A percentile compares a stretch with the other conserved stretches of the same genome.
phyloP scores from a whole-genome alignment of 2,888 invertebrate genomes.

The Pseudolycoriella hygida region DNA sequence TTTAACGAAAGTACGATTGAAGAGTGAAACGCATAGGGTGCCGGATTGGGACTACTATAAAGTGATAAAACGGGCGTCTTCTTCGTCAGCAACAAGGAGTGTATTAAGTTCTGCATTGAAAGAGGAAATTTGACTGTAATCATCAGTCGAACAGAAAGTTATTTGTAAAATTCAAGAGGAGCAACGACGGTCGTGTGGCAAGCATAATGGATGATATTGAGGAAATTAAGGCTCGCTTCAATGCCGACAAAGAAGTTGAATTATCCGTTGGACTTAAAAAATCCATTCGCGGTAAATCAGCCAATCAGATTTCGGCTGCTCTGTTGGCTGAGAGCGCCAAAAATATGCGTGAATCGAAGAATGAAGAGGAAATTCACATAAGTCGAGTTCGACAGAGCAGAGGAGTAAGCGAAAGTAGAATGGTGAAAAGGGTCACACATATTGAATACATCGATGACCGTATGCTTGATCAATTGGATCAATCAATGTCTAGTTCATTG shows the following conservation, averaged over 20 bases:
- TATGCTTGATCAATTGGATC: constrained; percentile 26
- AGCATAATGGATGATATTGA: constrained; percentile 33
- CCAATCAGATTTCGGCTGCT: constrained; percentile 50
- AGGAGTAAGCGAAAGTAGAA: constrained; percentile 17
- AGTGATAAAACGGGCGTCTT: constrained; percentile 14
- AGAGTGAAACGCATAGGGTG: constrained; percentile 34
- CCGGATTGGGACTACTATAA: constrained; percentile 33
- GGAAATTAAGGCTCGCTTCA: constrained; percentile 17
- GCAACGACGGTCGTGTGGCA: constrained; percentile 32
- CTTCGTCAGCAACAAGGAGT: constrained; percentile 33
- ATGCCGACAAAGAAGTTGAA: constrained; percentile 27
- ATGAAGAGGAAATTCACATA: constrained; percentile 16
- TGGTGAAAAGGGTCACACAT: constrained; percentile 20
- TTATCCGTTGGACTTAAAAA: constrained; percentile 32
- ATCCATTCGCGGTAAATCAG: constrained; percentile 52
- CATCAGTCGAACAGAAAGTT: constrained; percentile 29
- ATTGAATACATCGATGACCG: constrained; percentile 27
- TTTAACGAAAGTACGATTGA: constrained; percentile 43
- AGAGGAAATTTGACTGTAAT: constrained; percentile 19
- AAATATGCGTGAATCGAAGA: constrained; percentile 23
- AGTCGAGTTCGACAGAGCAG: not conserved
- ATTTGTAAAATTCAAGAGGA: constrained; percentile 35
- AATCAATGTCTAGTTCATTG: constrained; percentile 26
- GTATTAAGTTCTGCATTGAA: constrained; percentile 33
- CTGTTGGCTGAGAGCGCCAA: constrained; percentile 39